phyloP scores from a whole-genome alignment of 2,888 invertebrate species.

The Petrolisthes cinctipes region DNA sequence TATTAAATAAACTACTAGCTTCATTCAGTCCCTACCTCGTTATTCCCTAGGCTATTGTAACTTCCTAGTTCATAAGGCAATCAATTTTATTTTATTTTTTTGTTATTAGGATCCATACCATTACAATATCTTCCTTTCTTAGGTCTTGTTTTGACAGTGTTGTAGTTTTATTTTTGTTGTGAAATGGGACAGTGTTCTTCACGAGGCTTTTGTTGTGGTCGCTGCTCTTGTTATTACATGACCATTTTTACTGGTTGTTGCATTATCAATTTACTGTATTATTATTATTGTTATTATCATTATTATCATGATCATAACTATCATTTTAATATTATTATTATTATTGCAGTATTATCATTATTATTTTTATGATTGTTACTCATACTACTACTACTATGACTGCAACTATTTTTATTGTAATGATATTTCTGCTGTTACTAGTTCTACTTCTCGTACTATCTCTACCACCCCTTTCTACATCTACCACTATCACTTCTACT shows the following conservation, averaged over 20 bases:
- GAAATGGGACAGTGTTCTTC: slow-evolving; percentile 34
- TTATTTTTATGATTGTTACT: too few relatives aligned
- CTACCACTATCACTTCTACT: too few relatives aligned
- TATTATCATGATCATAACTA: neutral
- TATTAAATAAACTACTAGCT: slow-evolving; percentile 19
- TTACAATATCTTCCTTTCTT: too few relatives aligned
- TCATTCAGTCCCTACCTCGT: slow-evolving; percentile 53
- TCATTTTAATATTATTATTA: too few relatives aligned
- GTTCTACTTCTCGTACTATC: too few relatives aligned
- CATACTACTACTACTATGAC: too few relatives aligned
- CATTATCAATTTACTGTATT: neutral
- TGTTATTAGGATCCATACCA: neutral
- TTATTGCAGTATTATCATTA: too few relatives aligned
- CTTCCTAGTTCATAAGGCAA: slow-evolving; percentile 49
- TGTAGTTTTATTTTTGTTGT: slow-evolving; percentile 37
- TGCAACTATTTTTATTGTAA: too few relatives aligned
- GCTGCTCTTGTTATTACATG: neutral
- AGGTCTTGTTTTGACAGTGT: neutral
- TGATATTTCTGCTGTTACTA: too few relatives aligned
- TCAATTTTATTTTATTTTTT: slow-evolving; percentile 33
- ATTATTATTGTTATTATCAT: neutral
- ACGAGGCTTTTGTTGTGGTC: slow-evolving; percentile 14
- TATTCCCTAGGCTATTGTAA: slow-evolving; percentile 42
- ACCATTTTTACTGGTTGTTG: neutral
- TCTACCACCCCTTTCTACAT: too few relatives aligned